Evolutionary conservation across 2,888 invertebrate species (phyloP), one percentile per base, ranked within the genome.

Genomic region (Agrochola circellaris): DNA sequence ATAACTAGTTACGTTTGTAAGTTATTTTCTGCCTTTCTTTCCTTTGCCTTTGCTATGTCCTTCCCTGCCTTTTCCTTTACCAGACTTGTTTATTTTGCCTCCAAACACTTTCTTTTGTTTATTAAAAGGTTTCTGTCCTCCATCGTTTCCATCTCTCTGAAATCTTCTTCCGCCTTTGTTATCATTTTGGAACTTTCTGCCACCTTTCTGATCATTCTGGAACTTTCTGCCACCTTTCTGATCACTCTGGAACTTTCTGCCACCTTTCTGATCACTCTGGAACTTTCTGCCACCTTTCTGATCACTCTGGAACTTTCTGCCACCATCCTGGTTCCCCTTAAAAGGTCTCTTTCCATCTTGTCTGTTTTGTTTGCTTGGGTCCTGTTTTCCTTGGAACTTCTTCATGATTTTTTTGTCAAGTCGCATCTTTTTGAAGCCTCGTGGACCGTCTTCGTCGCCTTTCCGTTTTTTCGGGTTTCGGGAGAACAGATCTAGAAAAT

Each of bases 381-480:
- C 90, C 65, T 89, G 90, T 61, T 91, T 91, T 74, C 89, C 93
- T 73, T 95, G 93, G 83, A 91, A 96, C 82, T 96, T 96, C 88
- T 95, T 95, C 83, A 95, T 91, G 2, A 94, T 76, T 86, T 95
- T 96, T 76, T 94, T 96, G 78, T 96, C 96, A 77, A 96, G 88
- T 68, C 96, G 90, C 94, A 96, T 95, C 82, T 96, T 96, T 80
- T 96, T 96, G 86, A 96, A 95, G 3, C 96, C 96, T 74, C 96
- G 90, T 0, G 93, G 91, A 58, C 92, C 91, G 69, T 93, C 93
- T 60, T 94, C 95, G 11, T 92, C 94, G 0, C 92, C 83, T 88
- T 94, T 96, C 3, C 96, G 90, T 87, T 96, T 96, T 54, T 93
- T 93, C 13, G 92, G 88, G 61, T 94, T 90, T 85, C 91, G 90